Base-by-base conservation (phyloP, 1,140 invertebrate genomes). In the Listronotus bonariensis region DNA sequence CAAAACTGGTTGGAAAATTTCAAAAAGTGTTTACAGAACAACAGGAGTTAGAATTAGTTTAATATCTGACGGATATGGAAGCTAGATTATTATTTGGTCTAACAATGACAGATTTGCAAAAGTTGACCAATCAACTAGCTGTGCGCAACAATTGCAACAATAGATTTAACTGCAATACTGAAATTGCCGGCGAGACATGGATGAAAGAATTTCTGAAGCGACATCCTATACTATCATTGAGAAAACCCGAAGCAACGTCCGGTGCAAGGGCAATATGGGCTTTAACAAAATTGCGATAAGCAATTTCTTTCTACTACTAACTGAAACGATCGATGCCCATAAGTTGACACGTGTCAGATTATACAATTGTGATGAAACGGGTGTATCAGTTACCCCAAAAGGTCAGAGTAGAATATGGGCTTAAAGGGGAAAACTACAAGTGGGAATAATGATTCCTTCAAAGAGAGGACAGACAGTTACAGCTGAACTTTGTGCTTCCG, bases 401-500 rank as follows among this genome's bases (percentile, higher is more conserved):
- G 15, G 31, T 11, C 12, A 42, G 6, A 36, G 14, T 32, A 18
- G 41, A 45, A 18, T 63, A 12, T 14, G 54, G 14, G 60, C 32
- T 18, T 10, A 18, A 17, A 65, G 58, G 49, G 53, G 52, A 12
- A 65, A 57, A 57, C 20, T 42, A 31, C 62, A 65, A 56, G 49
- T 56, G 14, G 80, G 76, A 18, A 67, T 75, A 53, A 31, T 82
- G 8, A 80, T 76, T 3, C 81, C 78, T 36, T 78, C 75, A 58
- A 82, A 84, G 72, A 72, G 81, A 26, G 53, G 81, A 80, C 15
- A 42, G 17, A 53, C 49, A 15, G 40, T 67, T 32, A 49, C 40
- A 9, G 46, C 31, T 7, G 17, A 56, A 56, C 49, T 55, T 41
- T 62, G 52, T 57, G 58, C 68, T 12, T 48, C 12, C 6, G 68